Evolutionary conservation across 2,113 vertebrate genomes (phyloP), one percentile per base, ranked within the genome.

Genomic region (human): DNA sequence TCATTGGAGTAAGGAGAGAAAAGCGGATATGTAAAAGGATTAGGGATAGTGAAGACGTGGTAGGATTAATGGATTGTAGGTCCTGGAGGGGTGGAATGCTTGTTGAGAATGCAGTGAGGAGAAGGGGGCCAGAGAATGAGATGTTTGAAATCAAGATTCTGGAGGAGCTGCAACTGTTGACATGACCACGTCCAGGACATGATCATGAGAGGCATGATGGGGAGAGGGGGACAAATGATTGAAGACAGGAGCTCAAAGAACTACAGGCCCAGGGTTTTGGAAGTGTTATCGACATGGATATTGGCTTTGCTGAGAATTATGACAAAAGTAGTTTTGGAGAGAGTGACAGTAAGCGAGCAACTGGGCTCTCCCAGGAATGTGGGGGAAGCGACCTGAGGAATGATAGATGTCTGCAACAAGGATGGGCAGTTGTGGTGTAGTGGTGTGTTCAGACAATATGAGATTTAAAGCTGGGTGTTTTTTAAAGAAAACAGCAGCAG

Each of bases 241-340:
- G 27, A 45, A 70, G n/a, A 90, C 16, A 70, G 76, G 57, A 80
- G 12, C 45, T 89, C 50, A 16, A 80, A 48, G 55, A 92, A 73
- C 20, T n/a, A 25, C 57, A 79, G 73, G 45, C 27, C 50, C 30
- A 35, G 52, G 27, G 27, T 75, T 96, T 89, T 57, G 23, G 38
- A 95, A 79, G 48, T 55, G 10, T 75, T 85, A 16, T 48, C 18
- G 30, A 81, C 20, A 68, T 61, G 64, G 23, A 45, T 95, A 90
- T 55, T 40, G 68, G 89, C 61, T 88, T 92, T 90, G 73, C 18
- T 9, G 68, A 89, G 94, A 79, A 48, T 92, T 87, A 68, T n/a
- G 88, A 64, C 13, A 35, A 95, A 93, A 59, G 73, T 80, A 30
- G 84, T 87, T 64, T n/a, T 83, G 84, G 45, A 57, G 66, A 86